Evolutionary conservation across 2,888 invertebrate genomes (phyloP).

Genomic region (Harmothoe impar): DNA sequence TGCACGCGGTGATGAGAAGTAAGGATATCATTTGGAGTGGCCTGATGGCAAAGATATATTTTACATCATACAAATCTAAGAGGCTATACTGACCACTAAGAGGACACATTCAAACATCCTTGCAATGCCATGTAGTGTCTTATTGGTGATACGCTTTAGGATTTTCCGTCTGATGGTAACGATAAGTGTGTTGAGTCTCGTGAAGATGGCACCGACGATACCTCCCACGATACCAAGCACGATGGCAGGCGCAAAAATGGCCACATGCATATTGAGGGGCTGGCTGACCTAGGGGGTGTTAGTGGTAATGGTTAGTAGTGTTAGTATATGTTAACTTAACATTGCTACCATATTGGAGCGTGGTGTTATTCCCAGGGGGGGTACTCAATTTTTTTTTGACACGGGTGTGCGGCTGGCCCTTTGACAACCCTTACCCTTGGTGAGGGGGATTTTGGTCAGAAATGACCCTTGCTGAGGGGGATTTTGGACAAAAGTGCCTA

Average conservation of each 20-base stretch:
- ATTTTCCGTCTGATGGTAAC: conserved; percentile 10
- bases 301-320: conserved; percentile 14
- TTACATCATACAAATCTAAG: too few relatives aligned
- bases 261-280: conserved; percentile 75
- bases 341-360: not conserved
- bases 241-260: conserved; percentile 75
- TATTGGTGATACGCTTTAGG: conserved; percentile 26
- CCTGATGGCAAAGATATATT: too few relatives aligned
- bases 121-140: conserved; percentile 51
- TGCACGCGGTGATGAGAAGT: too few relatives aligned
- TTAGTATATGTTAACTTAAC: not conserved
- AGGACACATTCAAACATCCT: conserved; percentile 67
- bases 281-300: conserved; percentile 65
- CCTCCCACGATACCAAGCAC: conserved; percentile 78
- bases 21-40: too few relatives aligned
- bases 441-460: too few relatives aligned
- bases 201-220: conserved; percentile 74
- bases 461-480: too few relatives aligned
- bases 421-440: too few relatives aligned
- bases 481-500: too few relatives aligned
- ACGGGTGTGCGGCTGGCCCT: too few relatives aligned
- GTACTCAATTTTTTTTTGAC: too few relatives aligned
- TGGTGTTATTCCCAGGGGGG: too few relatives aligned
- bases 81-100: conserved; percentile 67
- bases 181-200: conserved; percentile 65